Evolutionary conservation across 64 coral and sea anemone species (phyloP).

Genomic region (Pachyseris speciosa): DNA sequence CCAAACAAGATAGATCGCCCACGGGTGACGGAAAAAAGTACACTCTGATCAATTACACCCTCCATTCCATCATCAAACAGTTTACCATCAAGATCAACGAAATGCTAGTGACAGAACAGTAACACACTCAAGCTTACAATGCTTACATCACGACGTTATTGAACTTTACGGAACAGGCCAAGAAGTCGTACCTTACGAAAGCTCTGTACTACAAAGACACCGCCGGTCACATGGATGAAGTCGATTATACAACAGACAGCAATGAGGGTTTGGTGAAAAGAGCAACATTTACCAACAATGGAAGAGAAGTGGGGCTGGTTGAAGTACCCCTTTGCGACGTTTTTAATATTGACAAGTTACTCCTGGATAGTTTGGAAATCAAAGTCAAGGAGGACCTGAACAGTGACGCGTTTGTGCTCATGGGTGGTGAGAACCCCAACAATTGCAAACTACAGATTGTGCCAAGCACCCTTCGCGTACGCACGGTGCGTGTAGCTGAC

Average conservation of each 20-base stretch:
- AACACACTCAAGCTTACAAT: slow-evolving; percentile 32
- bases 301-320: slow-evolving; percentile 22
- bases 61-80: slow-evolving; percentile 73
- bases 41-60: slow-evolving; percentile 1
- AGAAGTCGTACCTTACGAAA: slow-evolving; percentile 19
- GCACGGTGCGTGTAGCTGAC: too few relatives aligned
- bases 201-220: slow-evolving; percentile 64
- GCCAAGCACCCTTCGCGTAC: too few relatives aligned
- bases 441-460: too few relatives aligned
- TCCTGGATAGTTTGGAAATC: too few relatives aligned
- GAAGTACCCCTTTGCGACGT: slow-evolving; percentile 37
- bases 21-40: neutral
- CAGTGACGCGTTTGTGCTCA: neutral
- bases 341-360: too few relatives aligned
- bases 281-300: slow-evolving; percentile 6
- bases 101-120: slow-evolving; percentile 35
- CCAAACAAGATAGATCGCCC: neutral
- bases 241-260: neutral
- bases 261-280: too few relatives aligned
- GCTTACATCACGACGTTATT: slow-evolving; percentile 46
- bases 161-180: slow-evolving; percentile 27
- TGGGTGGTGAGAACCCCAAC: too few relatives aligned
- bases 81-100: slow-evolving; percentile 54
- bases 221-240: slow-evolving; percentile 29
- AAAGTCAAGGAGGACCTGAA: neutral